Evolutionary conservation across 2,888 invertebrate genomes (phyloP), one percentile per base, ranked within the genome.

Genomic region (Eupithecia inturbata): DNA sequence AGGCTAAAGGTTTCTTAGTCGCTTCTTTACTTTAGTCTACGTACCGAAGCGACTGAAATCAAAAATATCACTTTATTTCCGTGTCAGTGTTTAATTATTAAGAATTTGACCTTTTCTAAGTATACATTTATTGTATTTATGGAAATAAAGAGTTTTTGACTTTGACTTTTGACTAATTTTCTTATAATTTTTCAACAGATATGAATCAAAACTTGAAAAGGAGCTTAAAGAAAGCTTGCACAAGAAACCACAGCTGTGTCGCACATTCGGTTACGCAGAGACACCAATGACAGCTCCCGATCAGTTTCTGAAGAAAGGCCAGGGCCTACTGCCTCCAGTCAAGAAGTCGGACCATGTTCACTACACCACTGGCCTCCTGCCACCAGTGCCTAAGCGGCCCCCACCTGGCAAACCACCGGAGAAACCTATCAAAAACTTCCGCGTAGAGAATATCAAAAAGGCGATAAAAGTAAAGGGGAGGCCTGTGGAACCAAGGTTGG

Each of bases 251-350:
- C 92, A 95, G 78, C 84, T 91, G 1, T 95, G 95, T 80, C 95
- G 95, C 66, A 96, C 96, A 0, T 96, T 97, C 95, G 97, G 97
- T 0, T 95, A 95, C 81, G 96, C 97, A 0, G 95, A 96, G 81
- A 95, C 95, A 10, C 95, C 95, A 0, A 80, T 96, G 0, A 94
- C 95, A 68, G 89, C 95, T 26, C 96, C 97, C 0, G 91, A 95
- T 2, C 87, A 96, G 6, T 97, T 94, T 83, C 87, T 97, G 36
- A 96, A 95, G 82, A 97, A 96, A 83, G 95, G 96, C 26, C 88
- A 95, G 49, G 95, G 96, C 0, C 87, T 92, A 49, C 84, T 92
- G 0, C 95, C 93, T 68, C 93, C 92, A 0, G 64, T 88, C 14
- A 93, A 92, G 75, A 87, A 87, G 66, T 81, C 88, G 1, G 91